Base-by-base conservation (phyloP, 2,888 invertebrate genomes). In the Drosophila crucigera region DNA sequence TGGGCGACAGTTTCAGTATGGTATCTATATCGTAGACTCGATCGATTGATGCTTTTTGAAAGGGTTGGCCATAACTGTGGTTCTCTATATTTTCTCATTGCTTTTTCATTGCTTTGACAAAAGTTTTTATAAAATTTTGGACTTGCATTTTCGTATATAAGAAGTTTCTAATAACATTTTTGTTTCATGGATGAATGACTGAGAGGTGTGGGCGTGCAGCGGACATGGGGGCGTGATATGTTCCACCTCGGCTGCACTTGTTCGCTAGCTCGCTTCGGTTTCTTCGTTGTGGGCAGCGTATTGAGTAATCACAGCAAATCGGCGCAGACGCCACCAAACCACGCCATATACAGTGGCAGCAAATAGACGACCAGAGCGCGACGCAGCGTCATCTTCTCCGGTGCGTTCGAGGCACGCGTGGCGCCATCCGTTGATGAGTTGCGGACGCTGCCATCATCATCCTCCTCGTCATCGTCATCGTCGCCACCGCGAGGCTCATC, bases 311-410 rank as follows among this genome's bases (percentile, higher is more conserved):
- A 97, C 95, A 97, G 96, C 94, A 97, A 95, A 93, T 97, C 97
- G 90, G 96, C 95, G 93, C 97, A 95, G 89, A 97, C 96, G 78
- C 96, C 96, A 70, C 96, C 96, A 74, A 97, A 96, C 97, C 97
- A 97, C 91, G 97, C 96, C 93, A 97, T 95, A 83, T 96, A 96
- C 50, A 97, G 96, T 5, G 97, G 97, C 92, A 97, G 94, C 75
- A 97, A 95, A 94, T 97, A 97, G 56, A 96, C 95, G 86, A 96
- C 94, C 58, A 97, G 93, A 33, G 93, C 90, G 62, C 91, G 91
- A 64, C 91, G 86, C 70, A 90, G 80, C 67, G 91, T 91, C 86
- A 90, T 87, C 68, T 91, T 87, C 61, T 87, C 86, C 22, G 82
- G 80, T 56, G 78, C 80, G 35, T 75, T 82, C n/a, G 91, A 78